Base-by-base conservation (phyloP, 2,797 vertebrate species). In the Anguilla marmorata region DNA sequence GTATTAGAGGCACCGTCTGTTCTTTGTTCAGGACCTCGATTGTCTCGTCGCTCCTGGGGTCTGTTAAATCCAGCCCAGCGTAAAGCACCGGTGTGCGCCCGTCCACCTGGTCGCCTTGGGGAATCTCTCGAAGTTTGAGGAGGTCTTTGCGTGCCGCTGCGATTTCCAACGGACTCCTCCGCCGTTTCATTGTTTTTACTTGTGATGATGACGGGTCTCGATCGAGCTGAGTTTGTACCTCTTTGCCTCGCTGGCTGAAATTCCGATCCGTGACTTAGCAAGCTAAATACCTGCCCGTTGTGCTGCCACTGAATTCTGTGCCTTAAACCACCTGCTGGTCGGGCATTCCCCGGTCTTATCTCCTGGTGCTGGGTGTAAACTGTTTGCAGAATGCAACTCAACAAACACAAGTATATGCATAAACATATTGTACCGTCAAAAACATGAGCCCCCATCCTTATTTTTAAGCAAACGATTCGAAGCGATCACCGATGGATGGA, bases 221-320 rank as follows among this genome's bases (percentile, higher is more conserved):
- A 89, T 88, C 92, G 94, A 90, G 94, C 91, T 91, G 92, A 94
- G 21, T 93, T 90, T 79, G 94, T 94, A 86, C 94, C 94, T 88
- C 96, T 94, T 30, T 96, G 96, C 89, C 96, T 93, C 37, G 97
- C 93, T 0, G 97, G 97, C 93, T 97, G 97, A 90, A 98, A 98
- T 93, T 97, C 96, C 3, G 98, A 94, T 84, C 97, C 98, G 41
- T 96, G 97, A 91, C 97, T 99, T 72, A 99, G 94, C 89, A 99
- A 95, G 90, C 98, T 98, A 92, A 97, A 98, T 87, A 98, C 94
- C 94, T 97, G 96, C 89, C 98, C 98, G 90, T 98, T 98, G 96
- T 98, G 98, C 88, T 97, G 96, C 98, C 98, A 99, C 90, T 97
- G 97, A 82, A 99, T 95, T 60, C 95, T 96, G 91, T 97, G 97